A percentile compares a stretch with the other conserved stretches of the same genome.
Evolutionary conservation across 2,888 invertebrate species (phyloP).

Genomic region (Campoletis raptor): DNA sequence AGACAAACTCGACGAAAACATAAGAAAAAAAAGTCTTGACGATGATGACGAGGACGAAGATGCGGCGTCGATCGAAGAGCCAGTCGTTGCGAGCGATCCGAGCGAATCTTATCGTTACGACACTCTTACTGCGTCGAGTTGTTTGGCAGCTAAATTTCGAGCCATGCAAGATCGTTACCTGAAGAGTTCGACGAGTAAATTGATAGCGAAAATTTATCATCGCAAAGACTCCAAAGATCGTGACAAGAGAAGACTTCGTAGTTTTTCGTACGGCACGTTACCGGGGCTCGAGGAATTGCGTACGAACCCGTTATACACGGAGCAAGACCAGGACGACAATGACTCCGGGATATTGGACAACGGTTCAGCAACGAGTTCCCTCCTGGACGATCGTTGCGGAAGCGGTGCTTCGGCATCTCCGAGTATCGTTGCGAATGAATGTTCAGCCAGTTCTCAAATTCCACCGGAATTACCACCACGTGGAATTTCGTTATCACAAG

Average conservation of each 20-base stretch:
- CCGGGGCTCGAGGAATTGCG: conserved; percentile 91
- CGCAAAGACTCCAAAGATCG: conserved; percentile 80
- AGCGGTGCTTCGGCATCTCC: conserved; percentile 76
- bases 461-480: conserved; percentile 81
- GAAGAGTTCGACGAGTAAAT: conserved; percentile 89
- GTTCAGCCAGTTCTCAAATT: conserved; percentile 54
- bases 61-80: conserved; percentile 35
- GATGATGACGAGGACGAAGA: conserved; percentile 11
- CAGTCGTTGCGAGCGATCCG: conserved; percentile 14
- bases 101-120: conserved; percentile 75
- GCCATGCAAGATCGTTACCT: conserved; percentile 90
- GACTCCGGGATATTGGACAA: conserved; percentile 92
- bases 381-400: conserved; percentile 85
- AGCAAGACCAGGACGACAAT: conserved; percentile 89
- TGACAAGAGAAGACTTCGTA: conserved; percentile 86
- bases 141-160: conserved; percentile 89
- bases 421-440: conserved; percentile 65
- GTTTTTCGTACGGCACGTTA: conserved; percentile 91
- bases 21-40: conserved; percentile 14
- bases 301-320: conserved; percentile 88
- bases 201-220: conserved; percentile 89
- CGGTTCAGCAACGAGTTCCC: conserved; percentile 89
- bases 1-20: conserved; percentile 57
- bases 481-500: background rate
- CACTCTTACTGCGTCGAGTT: conserved; percentile 83